Base-by-base conservation (phyloP, 2,797 vertebrate species). In the Austrolebias charrua region DNA sequence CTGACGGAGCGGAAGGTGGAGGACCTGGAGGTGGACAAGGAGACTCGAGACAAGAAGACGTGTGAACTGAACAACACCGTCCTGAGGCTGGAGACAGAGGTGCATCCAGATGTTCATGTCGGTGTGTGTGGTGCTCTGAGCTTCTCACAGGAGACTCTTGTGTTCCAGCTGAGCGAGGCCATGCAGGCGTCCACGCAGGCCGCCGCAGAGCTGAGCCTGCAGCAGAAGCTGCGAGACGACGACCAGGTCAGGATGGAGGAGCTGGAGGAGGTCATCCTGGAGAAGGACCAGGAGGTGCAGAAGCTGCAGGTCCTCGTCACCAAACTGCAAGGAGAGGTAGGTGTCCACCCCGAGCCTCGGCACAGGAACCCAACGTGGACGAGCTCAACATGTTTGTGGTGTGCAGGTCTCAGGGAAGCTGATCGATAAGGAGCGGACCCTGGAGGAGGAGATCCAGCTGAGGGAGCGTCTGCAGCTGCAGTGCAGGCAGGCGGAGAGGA, bases 381-480 rank as follows among this genome's bases (percentile, higher is more conserved):
- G 43, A 43, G 20, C 5, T 69, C 29, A 49, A 14, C 29, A 58
- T 42, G 24, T 56, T 0, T 20, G 31, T 45, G 18, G 33, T 20
- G 1, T 65, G 31, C 66, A 93, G 93, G 91, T 93, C 4, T 91
- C 92, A 0, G 89, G 80, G 2, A 93, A 91, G 63, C 84, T 94
- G 74, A 86, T 85, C 0, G 91, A 92, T 49, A 92, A 87, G 81
- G 91, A 93, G 71, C 84, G 31, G 5, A 82, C 76, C 0, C 85
- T 94, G 75, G 93, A 94, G 75, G 91, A 92, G 55, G 93, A 94
- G 89, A 93, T 93, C 80, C 92, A 94, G 90, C 80, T 91, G 83
- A 73, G 90, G 11, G 92, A 94, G 78, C 79, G 84, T 38, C 57
- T 90, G 0, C 92, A 93, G 84, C 88, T 94, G 61, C 91, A 92